Conservation (phyloP, 2,113 vertebrate species). For the Epinephelus fuscoguttatus region DNA sequence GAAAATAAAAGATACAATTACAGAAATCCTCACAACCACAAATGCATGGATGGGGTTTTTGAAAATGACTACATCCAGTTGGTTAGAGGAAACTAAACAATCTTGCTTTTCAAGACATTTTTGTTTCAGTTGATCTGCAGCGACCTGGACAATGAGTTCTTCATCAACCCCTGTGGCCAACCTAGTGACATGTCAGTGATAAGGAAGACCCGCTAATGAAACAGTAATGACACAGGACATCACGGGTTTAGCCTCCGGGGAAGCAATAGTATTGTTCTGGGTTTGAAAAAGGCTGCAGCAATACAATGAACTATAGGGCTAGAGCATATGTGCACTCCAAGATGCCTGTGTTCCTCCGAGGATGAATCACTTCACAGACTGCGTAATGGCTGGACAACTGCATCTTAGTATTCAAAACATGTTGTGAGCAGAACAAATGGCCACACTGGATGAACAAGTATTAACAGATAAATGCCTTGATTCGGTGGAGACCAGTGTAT, state of each 20-base stretch:
- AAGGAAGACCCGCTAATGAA: slow-evolving; percentile 59
- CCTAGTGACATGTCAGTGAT: slow-evolving; percentile 39
- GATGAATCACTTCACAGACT: slow-evolving; percentile 7
- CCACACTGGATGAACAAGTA: slow-evolving; percentile 28
- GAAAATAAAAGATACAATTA: slow-evolving; percentile 14
- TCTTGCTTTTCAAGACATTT: slow-evolving; percentile 30
- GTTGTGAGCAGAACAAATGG: slow-evolving; percentile 20
- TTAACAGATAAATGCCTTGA: slow-evolving; percentile 32
- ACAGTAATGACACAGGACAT: slow-evolving; percentile 59
- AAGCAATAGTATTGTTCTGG: slow-evolving; percentile 30
- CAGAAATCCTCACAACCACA: slow-evolving; percentile 16
- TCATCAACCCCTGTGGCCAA: slow-evolving; percentile 54
- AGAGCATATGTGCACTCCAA: slow-evolving; percentile 1
- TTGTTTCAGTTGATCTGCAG: slow-evolving; percentile 27
- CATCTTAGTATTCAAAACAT: slow-evolving; percentile 22
- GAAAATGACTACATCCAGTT: slow-evolving; percentile 30
- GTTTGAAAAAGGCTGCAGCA: slow-evolving; percentile 18
- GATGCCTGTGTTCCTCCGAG: slow-evolving; percentile 10
- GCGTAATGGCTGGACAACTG: not conserved
- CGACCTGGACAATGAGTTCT: slow-evolving; percentile 48
- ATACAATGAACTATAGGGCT: slow-evolving; percentile 26
- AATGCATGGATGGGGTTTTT: slow-evolving; percentile 8
- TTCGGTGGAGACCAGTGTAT: slow-evolving; percentile 21
- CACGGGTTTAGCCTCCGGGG: slow-evolving; percentile 37
- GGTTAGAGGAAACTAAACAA: slow-evolving; percentile 4